A percentile compares a stretch with the other conserved stretches of the same genome.
Evolutionary conservation across 2,113 vertebrate genomes (phyloP).

Genomic region (Phoxinus phoxinus): DNA sequence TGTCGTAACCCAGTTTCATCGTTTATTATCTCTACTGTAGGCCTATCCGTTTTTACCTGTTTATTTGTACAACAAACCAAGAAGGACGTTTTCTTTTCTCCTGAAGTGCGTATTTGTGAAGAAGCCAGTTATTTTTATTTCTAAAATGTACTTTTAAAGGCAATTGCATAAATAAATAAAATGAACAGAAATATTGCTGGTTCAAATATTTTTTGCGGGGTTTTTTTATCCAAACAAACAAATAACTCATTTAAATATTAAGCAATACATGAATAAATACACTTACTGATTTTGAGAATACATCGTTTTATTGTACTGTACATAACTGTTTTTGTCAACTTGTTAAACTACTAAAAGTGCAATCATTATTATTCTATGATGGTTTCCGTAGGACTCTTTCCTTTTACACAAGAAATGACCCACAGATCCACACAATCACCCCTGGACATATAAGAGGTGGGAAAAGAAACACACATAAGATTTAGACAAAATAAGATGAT

Average conservation of each 20-base stretch:
- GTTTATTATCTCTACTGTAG: not conserved
- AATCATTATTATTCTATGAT: slow-evolving; percentile 42
- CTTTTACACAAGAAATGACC: slow-evolving; percentile 22
- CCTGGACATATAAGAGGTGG: not conserved
- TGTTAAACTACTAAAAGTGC: slow-evolving; percentile 53
- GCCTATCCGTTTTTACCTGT: not conserved
- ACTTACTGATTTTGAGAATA: slow-evolving; percentile 30
- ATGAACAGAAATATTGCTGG: not conserved
- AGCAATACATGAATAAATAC: slow-evolving; percentile 11
- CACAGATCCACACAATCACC: slow-evolving; percentile 1
- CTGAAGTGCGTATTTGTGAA: not conserved
- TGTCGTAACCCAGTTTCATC: not conserved
- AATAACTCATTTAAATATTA: not conserved
- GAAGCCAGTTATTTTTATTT: not conserved
- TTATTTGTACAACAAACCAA: not conserved
- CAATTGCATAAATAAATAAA: not conserved
- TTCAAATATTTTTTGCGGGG: not conserved
- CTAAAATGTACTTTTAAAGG: not conserved
- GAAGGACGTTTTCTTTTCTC: not conserved
- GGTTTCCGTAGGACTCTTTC: not conserved
- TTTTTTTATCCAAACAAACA: not conserved
- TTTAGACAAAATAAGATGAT: not conserved
- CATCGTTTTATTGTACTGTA: slow-evolving; percentile 46
- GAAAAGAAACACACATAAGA: not conserved
- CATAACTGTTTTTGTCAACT: slow-evolving; percentile 30